Conservation (phyloP, 2,888 invertebrate species). For the Yponomeuta sedellus region DNA sequence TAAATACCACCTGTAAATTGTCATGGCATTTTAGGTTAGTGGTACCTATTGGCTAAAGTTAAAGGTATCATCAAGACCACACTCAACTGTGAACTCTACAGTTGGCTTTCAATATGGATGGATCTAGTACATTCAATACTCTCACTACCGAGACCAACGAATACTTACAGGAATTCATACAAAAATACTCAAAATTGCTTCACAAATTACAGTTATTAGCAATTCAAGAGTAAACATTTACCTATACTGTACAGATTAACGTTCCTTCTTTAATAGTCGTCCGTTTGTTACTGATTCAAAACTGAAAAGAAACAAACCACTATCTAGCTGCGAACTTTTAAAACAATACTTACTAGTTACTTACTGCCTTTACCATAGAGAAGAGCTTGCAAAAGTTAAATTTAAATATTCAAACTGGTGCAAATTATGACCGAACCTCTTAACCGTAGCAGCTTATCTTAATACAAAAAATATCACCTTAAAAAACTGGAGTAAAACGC, state of each 20-base stretch:
- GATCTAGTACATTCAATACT: constrained; percentile 64
- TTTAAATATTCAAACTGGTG: constrained; percentile 52
- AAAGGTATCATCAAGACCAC: constrained; percentile 30
- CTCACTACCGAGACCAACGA: constrained; percentile 55
- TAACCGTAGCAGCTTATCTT: constrained; percentile 35
- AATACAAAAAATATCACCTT: constrained; percentile 1
- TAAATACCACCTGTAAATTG: no score
- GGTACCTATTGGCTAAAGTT: background rate
- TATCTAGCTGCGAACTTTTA: constrained; percentile 7
- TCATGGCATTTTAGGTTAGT: no score
- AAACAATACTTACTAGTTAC: background rate
- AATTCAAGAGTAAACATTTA: background rate
- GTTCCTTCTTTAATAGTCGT: background rate
- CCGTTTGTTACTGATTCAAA: background rate
- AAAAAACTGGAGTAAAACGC: constrained; percentile 30
- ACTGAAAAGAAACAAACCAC: background rate
- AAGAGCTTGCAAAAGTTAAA: constrained; percentile 46
- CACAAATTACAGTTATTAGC: background rate
- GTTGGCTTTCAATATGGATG: constrained; percentile 55
- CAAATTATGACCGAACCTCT: constrained; percentile 52
- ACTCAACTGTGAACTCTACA: constrained; percentile 42
- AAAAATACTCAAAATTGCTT: background rate
- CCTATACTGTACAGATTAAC: background rate
- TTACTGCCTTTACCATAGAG: background rate
- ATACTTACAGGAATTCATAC: constrained; percentile 36